A percentile compares a stretch with the other conserved stretches of the same genome.
Evolutionary conservation across 2,797 vertebrate species (phyloP).

Genomic region (Myotis pilosus): DNA sequence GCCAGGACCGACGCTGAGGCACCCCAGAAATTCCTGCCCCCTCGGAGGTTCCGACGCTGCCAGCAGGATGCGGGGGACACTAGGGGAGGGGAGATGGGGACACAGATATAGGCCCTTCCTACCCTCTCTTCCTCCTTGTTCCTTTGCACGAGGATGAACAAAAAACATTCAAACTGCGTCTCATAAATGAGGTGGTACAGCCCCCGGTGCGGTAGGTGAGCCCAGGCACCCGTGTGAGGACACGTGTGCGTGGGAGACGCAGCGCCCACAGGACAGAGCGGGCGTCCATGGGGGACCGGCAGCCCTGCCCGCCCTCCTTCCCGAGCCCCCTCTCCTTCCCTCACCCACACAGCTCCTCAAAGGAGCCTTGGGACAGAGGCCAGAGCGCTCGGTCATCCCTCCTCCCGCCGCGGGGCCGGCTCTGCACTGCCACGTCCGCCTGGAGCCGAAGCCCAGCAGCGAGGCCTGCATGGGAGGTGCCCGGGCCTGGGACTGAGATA

Average conservation of each 20-base stretch:
- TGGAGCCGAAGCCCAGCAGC: fast-evolving
- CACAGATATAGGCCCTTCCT: not conserved
- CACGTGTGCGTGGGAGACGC: too few relatives aligned
- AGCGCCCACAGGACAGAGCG: too few relatives aligned
- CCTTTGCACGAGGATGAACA: not conserved
- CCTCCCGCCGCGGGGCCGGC: not conserved
- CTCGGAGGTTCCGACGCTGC: fast-evolving
- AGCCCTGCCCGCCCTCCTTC: not conserved
- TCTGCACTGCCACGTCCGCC: fast-evolving
- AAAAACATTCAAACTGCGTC: not conserved
- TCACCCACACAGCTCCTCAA: not conserved
- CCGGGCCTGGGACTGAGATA: too few relatives aligned
- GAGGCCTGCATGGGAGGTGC: fast-evolving
- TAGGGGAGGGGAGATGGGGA: fast-evolving
- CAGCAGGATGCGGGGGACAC: fast-evolving
- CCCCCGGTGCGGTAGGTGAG: fast-evolving
- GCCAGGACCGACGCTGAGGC: fast-evolving
- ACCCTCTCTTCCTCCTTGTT: not conserved
- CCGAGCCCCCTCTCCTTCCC: not conserved
- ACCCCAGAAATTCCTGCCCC: fast-evolving
- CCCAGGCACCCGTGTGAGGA: not conserved
- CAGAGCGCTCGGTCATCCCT: too few relatives aligned
- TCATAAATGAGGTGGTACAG: fast-evolving
- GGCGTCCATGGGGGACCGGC: not conserved
- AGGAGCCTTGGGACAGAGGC: not conserved